Evolutionary conservation across 64 coral and sea anemone species (phyloP), one percentile per base, ranked within the genome.

Genomic region (Orbicella faveolata): DNA sequence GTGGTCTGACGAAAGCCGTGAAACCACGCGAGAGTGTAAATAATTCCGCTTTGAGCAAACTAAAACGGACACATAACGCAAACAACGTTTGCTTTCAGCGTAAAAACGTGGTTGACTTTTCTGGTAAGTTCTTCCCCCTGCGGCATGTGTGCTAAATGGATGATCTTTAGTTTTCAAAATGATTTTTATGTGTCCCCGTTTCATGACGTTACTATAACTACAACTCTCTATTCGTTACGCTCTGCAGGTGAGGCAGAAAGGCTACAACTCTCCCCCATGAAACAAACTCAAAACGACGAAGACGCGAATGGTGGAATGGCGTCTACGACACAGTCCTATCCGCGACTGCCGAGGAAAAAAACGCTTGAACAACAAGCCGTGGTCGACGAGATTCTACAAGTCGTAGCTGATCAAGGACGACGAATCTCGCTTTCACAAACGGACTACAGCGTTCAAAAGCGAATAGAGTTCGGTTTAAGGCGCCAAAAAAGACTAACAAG

Each of bases 391-490:
- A 92, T 92, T 30, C 52, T 92, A 3, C 35, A 92, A 65, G 61
- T 92, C 0, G 90, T 92, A 9, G 74, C 73, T n/a, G 90, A 92
- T 52, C 90, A 92, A 87, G 74, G 78, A 0, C 73, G 82, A 30
- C 84, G 86, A 9, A 66, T 61, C 34, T 92, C 90, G 12, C 90
- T 92, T 69, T 92, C 90, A 8, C 55, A 41, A 48, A 75, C 90
- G 9, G 90, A 92, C 83, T 92, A 92, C 35, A 73, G 76, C 19
- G 68, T 75, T 79, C 90, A 92, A 52, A 92, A 92, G 81, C 83
- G 90, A 17, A 78, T 92, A 12, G 82, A 92, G 51, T 14, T 59
- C 12, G 52, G 66, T 25, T 44, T 66, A 35, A 79, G 83, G 61
- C 83, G 86, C 26, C 53, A 75, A 63, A 70, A 61, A 26, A 86